Conservation (phyloP, 2,113 vertebrate genomes). For the Xiphias gladius region DNA sequence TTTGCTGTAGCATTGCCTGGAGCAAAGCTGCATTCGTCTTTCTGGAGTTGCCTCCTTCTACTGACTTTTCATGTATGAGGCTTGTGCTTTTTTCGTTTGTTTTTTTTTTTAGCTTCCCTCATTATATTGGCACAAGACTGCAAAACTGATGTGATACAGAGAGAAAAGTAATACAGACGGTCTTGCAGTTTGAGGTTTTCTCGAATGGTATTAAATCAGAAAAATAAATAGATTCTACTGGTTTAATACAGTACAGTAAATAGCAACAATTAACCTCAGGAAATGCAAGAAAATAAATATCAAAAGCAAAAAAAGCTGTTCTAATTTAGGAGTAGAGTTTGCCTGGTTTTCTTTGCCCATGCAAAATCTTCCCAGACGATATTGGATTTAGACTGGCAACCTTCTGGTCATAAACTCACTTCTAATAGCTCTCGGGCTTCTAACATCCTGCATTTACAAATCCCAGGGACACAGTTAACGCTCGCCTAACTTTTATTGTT, state of each 20-base stretch:
- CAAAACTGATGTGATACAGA: neutral
- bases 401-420: conserved; percentile 6
- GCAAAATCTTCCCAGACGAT: conserved; percentile 11
- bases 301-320: neutral
- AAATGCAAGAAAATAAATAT: neutral
- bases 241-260: neutral
- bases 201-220: neutral
- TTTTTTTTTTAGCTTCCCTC: neutral
- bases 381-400: conserved; percentile 30
- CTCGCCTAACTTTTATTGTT: conserved; percentile 60
- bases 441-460: conserved; percentile 36
- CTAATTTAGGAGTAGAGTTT: neutral
- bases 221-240: neutral
- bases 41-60: neutral
- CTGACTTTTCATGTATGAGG: conserved; percentile 1
- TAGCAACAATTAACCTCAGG: neutral
- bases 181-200: too few species aligned
- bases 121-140: neutral
- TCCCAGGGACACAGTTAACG: conserved; percentile 27
- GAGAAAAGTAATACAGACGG: neutral
- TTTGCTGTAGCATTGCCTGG: neutral
- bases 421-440: conserved; percentile 3
- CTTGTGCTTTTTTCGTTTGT: neutral
- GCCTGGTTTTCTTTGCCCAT: neutral
- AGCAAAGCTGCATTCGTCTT: conserved; percentile 5